Evolutionary conservation across 2,113 vertebrate species (phyloP).

Genomic region (Megalops atlanticus): DNA sequence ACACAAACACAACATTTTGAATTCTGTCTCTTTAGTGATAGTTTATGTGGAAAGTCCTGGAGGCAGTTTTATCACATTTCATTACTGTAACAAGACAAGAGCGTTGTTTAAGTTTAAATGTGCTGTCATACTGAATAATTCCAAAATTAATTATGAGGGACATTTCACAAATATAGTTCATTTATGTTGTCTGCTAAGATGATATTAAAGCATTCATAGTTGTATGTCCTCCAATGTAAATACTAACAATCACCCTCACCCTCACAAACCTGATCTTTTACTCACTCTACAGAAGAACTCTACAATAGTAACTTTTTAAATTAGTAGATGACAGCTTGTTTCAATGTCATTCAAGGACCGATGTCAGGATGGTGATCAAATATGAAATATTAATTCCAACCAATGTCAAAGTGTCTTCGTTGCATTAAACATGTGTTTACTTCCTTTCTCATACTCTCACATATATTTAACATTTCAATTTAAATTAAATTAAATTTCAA

Average conservation of each 20-base stretch:
- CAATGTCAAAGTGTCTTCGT: neutral
- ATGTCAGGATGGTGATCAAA: neutral
- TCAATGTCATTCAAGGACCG: constrained; percentile 57
- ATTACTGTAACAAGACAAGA: constrained; percentile 45
- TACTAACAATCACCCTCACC: constrained; percentile 54
- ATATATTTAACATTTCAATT: neutral
- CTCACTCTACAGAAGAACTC: constrained; percentile 47
- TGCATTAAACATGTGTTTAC: neutral
- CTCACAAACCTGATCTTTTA: constrained; percentile 56
- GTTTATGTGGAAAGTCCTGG: constrained; percentile 53
- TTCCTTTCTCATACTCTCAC: too few species aligned
- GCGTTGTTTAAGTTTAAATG: constrained; percentile 61
- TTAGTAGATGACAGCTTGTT: constrained; percentile 70
- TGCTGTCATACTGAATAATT: constrained; percentile 39
- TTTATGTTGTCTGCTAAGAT: constrained; percentile 60
- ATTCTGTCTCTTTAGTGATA: constrained; percentile 47
- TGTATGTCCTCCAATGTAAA: constrained; percentile 42
- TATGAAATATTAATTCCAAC: too few species aligned
- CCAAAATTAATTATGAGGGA: constrained; percentile 68
- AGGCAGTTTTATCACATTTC: constrained; percentile 49
- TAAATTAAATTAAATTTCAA: neutral
- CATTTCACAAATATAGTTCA: constrained; percentile 64
- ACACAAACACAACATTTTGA: constrained; percentile 15
- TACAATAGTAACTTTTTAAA: constrained; percentile 68
- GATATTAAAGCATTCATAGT: constrained; percentile 52